These are phyloP conservation scores for Capitulum mitella DNA, from an alignment of 2,888 invertebrate species.

Conservation along the genomic window DNA sequence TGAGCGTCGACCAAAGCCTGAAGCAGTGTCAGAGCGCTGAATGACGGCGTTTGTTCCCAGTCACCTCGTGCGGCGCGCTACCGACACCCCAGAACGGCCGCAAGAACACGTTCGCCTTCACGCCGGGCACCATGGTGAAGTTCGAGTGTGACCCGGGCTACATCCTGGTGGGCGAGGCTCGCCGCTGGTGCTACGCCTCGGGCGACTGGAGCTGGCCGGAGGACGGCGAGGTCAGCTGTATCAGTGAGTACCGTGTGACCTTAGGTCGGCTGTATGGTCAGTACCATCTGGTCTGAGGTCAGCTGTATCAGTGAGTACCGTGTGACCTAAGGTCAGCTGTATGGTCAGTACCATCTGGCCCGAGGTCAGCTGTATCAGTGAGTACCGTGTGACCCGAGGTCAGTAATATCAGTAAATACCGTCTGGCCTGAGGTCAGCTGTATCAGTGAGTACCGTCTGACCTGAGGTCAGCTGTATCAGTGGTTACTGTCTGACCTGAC, in stretches of 20 bases:
- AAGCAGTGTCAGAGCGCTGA: too few relatives aligned
- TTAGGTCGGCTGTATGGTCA: too few relatives aligned
- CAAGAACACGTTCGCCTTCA: constrained; percentile 81
- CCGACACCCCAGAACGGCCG: constrained; percentile 84
- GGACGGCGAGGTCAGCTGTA: constrained; percentile 79
- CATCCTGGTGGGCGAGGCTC: constrained; percentile 72
- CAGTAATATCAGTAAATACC: too few relatives aligned
- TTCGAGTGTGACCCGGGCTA: constrained; percentile 88
- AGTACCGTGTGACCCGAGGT: too few relatives aligned
- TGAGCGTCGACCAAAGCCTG: too few relatives aligned
- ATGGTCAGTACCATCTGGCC: too few relatives aligned
- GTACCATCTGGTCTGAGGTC: too few relatives aligned
- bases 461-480: too few relatives aligned
- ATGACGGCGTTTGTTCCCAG: constrained; percentile 41
- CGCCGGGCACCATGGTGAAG: constrained; percentile 76
- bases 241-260: constrained; percentile 77
- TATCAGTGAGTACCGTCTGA: constrained; percentile 73
- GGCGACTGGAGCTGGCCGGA: constrained; percentile 76
- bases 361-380: constrained; percentile 85
- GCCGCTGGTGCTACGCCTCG: constrained; percentile 66
- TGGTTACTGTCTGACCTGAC: too few relatives aligned
- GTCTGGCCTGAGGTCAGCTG: constrained; percentile 88
- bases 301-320: constrained; percentile 79
- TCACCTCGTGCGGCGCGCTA: constrained; percentile 76
- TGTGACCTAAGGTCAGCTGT: too few relatives aligned